Conservation (phyloP, 2,888 invertebrate species). For the Pyrochroa serraticornis region DNA sequence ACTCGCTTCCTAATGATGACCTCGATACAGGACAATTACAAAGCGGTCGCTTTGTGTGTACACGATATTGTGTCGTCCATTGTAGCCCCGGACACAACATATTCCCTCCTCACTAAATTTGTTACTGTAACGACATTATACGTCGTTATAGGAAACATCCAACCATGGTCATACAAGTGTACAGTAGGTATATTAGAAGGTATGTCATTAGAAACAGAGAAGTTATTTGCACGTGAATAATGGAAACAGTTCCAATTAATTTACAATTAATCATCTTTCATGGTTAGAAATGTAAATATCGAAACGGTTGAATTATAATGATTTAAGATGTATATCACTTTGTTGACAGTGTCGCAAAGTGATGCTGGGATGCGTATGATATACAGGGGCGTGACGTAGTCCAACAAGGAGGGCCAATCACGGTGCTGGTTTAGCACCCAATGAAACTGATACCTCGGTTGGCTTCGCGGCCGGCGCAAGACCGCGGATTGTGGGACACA, state of each 20-base stretch:
- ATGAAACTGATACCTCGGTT: constrained; percentile 58
- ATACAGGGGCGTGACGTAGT: constrained; percentile 52
- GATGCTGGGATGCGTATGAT: constrained; percentile 33
- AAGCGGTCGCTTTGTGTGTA: not conserved
- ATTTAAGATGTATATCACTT: not conserved
- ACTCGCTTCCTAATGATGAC: constrained; percentile 8
- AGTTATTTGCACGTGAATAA: not conserved
- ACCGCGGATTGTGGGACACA: constrained; percentile 23
- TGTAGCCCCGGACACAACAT: not conserved
- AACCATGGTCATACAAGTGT: constrained; percentile 2
- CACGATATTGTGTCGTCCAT: constrained; percentile 5
- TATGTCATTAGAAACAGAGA: too few relatives aligned
- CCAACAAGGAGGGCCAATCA: constrained; percentile 51
- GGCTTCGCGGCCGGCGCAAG: constrained; percentile 47
- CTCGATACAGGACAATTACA: constrained; percentile 18
- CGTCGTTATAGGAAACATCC: constrained; percentile 4
- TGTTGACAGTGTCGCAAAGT: not conserved
- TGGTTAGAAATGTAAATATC: not conserved
- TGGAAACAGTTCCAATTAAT: not conserved
- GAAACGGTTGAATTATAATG: not conserved
- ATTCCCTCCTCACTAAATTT: not conserved
- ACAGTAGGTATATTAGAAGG: not conserved
- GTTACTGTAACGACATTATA: constrained; percentile 1
- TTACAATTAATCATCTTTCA: not conserved
- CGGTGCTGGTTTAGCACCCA: constrained; percentile 50